phyloP scores from a whole-genome alignment of 2,113 vertebrate species.

The Dromaius novaehollandiae region DNA sequence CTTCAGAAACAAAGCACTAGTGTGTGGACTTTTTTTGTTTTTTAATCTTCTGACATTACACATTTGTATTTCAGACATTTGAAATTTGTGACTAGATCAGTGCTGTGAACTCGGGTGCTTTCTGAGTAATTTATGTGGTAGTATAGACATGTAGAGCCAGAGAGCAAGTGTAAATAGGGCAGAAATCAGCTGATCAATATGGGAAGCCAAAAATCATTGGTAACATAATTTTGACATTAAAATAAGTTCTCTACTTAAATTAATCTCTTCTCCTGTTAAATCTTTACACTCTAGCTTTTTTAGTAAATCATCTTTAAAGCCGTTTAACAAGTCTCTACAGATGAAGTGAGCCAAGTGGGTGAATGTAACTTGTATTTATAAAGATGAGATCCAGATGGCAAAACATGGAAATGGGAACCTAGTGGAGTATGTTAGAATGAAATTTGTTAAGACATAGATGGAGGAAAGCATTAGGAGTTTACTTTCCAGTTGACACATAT shows the following conservation, averaged over 20 bases:
- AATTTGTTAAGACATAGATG: background rate
- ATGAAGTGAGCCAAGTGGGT: constrained; percentile 48
- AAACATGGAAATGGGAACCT: background rate
- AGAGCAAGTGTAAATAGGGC: background rate
- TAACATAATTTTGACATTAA: constrained; percentile 30
- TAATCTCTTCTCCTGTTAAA: constrained; percentile 53
- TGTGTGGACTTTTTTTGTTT: background rate
- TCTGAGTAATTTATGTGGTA: background rate
- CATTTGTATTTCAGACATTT: constrained; percentile 16
- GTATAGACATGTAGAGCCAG: background rate
- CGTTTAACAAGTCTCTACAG: constrained; percentile 55
- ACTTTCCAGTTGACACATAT: background rate
- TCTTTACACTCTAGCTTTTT: constrained; percentile 62
- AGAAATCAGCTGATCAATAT: constrained; percentile 35
- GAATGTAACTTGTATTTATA: constrained; percentile 49
- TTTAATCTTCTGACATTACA: background rate
- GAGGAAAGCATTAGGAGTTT: background rate
- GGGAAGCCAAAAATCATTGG: constrained; percentile 29
- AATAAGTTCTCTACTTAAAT: constrained; percentile 51
- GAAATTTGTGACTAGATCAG: background rate
- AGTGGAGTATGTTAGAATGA: constrained; percentile 3
- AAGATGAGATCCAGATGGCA: constrained; percentile 70
- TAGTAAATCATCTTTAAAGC: constrained; percentile 66
- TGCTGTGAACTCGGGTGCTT: background rate
- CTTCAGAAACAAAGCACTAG: constrained; percentile 21